Evolutionary conservation across 2,797 vertebrate genomes (phyloP), one percentile per base, ranked within the genome.

Genomic region (Acipenser ruthenus): DNA sequence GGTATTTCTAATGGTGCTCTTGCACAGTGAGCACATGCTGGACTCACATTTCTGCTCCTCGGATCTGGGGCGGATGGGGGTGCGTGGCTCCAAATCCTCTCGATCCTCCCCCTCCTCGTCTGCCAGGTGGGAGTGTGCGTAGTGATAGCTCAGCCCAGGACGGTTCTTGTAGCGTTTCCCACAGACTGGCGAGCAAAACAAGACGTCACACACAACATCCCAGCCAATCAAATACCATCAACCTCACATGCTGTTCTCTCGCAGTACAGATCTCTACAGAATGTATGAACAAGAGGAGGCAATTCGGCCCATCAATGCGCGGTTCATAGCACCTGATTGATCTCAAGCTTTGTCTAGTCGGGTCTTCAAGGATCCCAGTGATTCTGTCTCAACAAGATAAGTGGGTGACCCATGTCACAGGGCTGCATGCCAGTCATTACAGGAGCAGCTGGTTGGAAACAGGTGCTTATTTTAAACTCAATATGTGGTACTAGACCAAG

Each of bases 81-180:
- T 92, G 0, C 77, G 91, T 4, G 91, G 83, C 50, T 96, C 94
- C 0, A 86, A 83, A 23, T 95, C 94, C 0, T 96, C 95, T 69
- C 93, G 93, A 65, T 97, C 94, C 3, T 96, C 94, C 0, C 95
- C 95, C 64, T 98, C 96, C 78, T 98, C 95, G 71, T 98, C 94
- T 0, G 94, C 95, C 88, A 98, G 82, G 85, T 98, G 96, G 65
- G 95, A 96, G 72, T 97, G 96, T 37, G 94, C 90, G 53, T 97
- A 97, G 84, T 98, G 96, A 80, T 98, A 97, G 70, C 95, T 97
- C 74, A 98, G 84, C n/a, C 95, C 95, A 0, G 96, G 95, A 0
- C 94, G 91, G 83, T 97, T 97, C 86, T 97, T 97, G 87, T 98
- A 98, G 50, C 95, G 93, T 70, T 98, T 97, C 67, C 95, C 95